Conservation (phyloP, 2,888 invertebrate species). For the Drosophila subquinaria region DNA sequence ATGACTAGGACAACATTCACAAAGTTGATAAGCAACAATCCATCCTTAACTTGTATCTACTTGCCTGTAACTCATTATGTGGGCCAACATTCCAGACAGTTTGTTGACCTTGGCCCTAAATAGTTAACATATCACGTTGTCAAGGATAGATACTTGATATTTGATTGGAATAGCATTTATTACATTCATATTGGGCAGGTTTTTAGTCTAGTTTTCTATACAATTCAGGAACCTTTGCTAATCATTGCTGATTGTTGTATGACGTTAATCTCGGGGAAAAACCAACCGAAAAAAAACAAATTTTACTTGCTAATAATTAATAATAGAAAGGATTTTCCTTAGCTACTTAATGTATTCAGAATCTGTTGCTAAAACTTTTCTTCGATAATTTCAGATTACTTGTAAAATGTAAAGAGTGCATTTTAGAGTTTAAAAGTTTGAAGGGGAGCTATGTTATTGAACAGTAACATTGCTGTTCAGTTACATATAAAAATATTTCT, state of each 20-base stretch:
- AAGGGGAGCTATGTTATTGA: background rate
- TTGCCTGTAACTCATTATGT: background rate
- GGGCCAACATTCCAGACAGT: constrained; percentile 15
- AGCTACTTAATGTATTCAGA: background rate
- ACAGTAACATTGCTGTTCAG: background rate
- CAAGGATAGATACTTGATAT: background rate
- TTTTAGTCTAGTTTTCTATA: background rate
- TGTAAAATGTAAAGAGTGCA: too few relatives aligned
- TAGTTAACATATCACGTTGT: background rate
- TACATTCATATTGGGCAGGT: background rate
- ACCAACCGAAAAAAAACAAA: background rate
- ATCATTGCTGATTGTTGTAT: constrained; percentile 10
- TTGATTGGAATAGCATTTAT: background rate
- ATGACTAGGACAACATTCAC: constrained; percentile 25
- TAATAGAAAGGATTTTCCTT: background rate
- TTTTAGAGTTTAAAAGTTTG: background rate
- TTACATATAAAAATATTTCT: background rate
- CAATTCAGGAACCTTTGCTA: constrained; percentile 11
- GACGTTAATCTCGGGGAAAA: constrained; percentile 16
- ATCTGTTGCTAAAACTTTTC: background rate
- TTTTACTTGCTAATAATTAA: background rate
- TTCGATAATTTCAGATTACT: too few relatives aligned
- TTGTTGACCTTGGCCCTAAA: constrained; percentile 10
- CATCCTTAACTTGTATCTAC: background rate
- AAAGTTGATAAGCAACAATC: background rate